These are phyloP conservation scores for Sarcophaga subvicina DNA, from an alignment of 2,888 invertebrate species.

Conservation along the genomic window DNA sequence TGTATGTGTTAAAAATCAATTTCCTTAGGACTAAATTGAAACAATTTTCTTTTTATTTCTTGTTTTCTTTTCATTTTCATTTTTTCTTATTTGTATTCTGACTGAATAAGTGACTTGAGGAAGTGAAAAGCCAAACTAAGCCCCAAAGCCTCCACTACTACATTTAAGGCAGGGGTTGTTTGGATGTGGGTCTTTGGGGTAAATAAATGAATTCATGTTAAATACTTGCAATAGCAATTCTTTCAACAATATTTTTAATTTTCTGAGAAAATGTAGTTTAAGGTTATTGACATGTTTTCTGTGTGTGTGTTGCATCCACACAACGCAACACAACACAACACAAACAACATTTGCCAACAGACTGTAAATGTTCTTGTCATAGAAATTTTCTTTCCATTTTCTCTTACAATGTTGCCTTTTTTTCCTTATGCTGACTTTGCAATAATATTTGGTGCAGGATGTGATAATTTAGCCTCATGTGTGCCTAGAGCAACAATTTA, in stretches of 20 bases:
- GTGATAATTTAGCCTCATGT: background rate
- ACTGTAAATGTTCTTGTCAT: conserved; percentile 12
- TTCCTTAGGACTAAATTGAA: conserved; percentile 39
- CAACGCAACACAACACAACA: too few species aligned
- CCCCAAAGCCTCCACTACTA: background rate
- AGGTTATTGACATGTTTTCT: conserved; percentile 54
- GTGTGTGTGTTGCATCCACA: background rate
- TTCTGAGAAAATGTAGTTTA: conserved; percentile 41
- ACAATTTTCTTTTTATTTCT: conserved; percentile 24
- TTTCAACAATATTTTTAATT: conserved; percentile 15
- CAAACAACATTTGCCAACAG: conserved; percentile 6
- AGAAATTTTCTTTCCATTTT: conserved; percentile 2
- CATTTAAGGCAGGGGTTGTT: background rate
- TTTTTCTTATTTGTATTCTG: conserved; percentile 4
- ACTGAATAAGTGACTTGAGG: background rate
- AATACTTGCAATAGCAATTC: conserved; percentile 29
- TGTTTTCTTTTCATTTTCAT: background rate
- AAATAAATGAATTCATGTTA: conserved; percentile 27
- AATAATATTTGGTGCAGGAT: background rate
- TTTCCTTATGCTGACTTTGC: background rate
- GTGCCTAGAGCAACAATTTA: background rate
- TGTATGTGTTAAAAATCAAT: conserved; percentile 45
- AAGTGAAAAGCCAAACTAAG: background rate
- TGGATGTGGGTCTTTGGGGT: conserved; percentile 4
- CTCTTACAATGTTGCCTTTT: background rate